Evolutionary conservation across 1,140 invertebrate genomes (phyloP).

Genomic region (Solen grandis): DNA sequence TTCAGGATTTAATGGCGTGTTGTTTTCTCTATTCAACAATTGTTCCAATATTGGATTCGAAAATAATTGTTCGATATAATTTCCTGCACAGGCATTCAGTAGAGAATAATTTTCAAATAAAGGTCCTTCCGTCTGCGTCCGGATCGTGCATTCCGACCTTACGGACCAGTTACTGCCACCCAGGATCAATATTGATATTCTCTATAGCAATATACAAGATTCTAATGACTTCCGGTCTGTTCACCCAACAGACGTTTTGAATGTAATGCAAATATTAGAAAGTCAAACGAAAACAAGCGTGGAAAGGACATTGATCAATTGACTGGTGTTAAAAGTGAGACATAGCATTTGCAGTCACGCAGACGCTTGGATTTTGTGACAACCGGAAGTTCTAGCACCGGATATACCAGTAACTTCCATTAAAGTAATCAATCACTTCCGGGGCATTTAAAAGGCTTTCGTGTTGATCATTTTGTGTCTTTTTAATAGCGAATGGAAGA

Average conservation of each 20-base stretch:
- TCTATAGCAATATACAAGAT: conserved; percentile 37
- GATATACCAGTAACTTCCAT: conserved; percentile 60
- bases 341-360: conserved; percentile 55
- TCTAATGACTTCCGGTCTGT: conserved; percentile 56
- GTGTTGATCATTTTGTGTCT: conserved; percentile 21
- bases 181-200: conserved; percentile 54
- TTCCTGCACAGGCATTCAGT: conserved; percentile 49
- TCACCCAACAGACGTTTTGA: conserved; percentile 24
- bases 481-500: background rate
- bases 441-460: conserved; percentile 41
- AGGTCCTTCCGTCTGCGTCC: conserved; percentile 19
- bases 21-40: conserved; percentile 20
- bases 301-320: conserved; percentile 48
- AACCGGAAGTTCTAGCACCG: conserved; percentile 48
- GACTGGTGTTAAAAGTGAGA: conserved; percentile 41
- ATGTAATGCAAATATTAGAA: conserved; percentile 60
- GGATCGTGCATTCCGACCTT: conserved; percentile 46
- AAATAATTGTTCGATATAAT: conserved; percentile 55
- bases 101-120: conserved; percentile 57
- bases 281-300: conserved; percentile 56
- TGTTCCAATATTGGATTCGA: conserved; percentile 52
- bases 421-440: conserved; percentile 60
- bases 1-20: background rate
- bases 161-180: conserved; percentile 35
- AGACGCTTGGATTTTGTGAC: conserved; percentile 43